Base-by-base conservation (phyloP, 2,888 invertebrate genomes). In the Pachycephus smyrnensis region DNA sequence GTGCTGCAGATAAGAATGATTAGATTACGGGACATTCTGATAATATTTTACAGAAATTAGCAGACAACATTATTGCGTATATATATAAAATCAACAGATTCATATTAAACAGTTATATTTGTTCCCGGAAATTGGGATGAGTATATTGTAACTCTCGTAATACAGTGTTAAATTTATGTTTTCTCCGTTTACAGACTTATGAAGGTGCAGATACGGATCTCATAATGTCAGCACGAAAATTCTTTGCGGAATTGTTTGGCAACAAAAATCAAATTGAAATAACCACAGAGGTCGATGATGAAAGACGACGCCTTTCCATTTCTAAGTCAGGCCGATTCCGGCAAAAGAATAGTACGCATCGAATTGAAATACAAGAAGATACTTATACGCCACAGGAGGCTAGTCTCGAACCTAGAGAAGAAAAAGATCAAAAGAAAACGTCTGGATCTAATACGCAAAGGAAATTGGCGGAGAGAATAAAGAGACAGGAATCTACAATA, bases 221-320 rank as follows among this genome's bases (percentile, higher is more conserved):
- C 33, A 76, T 68, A 35, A 81, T 81, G 81, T 73, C 81, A n/a
- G 79, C 81, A 30, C 77, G 76, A 76, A 81, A 80, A 77, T 81
- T 80, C 36, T 79, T 81, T 36, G 37, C 80, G 9, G 81, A 81
- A 73, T 73, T 81, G 11, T 82, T 82, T 71, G 80, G 80, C 12
- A 79, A 68, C 69, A 80, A 75, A 76, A 80, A 75, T 75, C 82
- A 80, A 69, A 76, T 79, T 23, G 80, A 82, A 77, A 77, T 80
- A 76, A 80, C 77, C 12, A 76, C 80, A 30, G 75, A 77, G 69
- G 76, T 79, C 15, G 75, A 79, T 32, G 76, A 76, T 23, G 73
- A 78, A 12, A 80, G 77, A 73, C 76, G 80, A 6, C 79, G 79
- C 32, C 35, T 80, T 55, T 82, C 82, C 0, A 74, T 82, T 68